phyloP scores from a whole-genome alignment of 2,797 vertebrate genomes.

The Merluccius polli region DNA sequence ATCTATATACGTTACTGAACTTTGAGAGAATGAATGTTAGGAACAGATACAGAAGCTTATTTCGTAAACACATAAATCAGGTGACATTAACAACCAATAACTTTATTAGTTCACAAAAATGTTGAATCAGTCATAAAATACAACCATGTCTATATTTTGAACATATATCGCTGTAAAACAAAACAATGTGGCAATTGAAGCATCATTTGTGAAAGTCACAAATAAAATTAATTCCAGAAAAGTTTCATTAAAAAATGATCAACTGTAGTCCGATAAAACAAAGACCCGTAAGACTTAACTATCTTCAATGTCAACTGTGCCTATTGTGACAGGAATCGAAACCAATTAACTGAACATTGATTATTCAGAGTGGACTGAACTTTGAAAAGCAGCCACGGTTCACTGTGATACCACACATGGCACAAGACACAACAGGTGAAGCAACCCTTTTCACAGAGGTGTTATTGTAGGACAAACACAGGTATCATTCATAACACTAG shows the following conservation, averaged over 20 bases:
- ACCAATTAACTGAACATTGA: background rate
- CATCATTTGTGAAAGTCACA: background rate
- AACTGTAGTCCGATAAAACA: background rate
- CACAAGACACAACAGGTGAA: background rate
- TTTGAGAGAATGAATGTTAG: background rate
- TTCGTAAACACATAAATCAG: background rate
- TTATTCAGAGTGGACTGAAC: background rate
- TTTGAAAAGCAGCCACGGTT: background rate
- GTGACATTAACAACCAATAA: background rate
- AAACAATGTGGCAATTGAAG: background rate
- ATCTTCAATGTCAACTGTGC: background rate
- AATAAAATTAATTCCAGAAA: background rate
- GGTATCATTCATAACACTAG: too few relatives aligned
- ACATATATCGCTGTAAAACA: background rate
- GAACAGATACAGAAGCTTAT: background rate
- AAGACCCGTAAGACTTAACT: background rate
- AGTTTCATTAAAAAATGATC: background rate
- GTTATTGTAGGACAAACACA: too few relatives aligned
- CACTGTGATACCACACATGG: background rate
- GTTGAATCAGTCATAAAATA: background rate
- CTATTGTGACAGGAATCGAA: background rate
- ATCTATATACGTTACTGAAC: background rate
- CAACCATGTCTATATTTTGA: background rate
- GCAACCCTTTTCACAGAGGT: too few relatives aligned
- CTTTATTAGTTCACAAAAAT: constrained; percentile 5